Base-by-base conservation (phyloP, 2,113 vertebrate species). In the Gasterosteus aculeatus region DNA sequence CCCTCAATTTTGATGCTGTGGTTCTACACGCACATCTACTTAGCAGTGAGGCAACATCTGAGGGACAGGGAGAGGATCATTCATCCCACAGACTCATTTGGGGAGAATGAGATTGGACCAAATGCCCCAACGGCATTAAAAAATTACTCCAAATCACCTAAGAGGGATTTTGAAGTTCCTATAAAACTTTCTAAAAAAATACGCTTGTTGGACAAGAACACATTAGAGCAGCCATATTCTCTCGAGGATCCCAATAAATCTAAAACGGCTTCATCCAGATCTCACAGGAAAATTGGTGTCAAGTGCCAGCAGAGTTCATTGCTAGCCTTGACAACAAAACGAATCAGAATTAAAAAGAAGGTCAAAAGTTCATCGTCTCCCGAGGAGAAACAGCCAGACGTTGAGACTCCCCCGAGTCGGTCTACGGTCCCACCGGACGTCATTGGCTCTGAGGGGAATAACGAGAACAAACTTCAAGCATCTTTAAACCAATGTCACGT, bases 1-100 rank as follows among this genome's bases (percentile, higher is more conserved):
- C 97, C 97, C 9, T 98, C 97, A 0, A 46, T 96, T 64, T 61
- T 97, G 63, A 99, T 99, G 97, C 39, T 99, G 14, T 96, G 96
- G 93, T 96, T 98, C 90, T 99, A 99, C 66, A 91, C 86, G 0
- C 94, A 93, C 62, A 98, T 99, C 87, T 99, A 96, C 87, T 93
- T 92, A 42, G 92, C 95, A 0, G 97, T 98, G 1, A 94, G 80
- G 29, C 93, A 85, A 15, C 98, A 98, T 83, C 95, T 94, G 69
- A 92, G 93, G 61, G 95, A 97, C 69, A 93, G 95, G 68, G 91
- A 96, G 73, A 90, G 94, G 74, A 85, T 92, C 63, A 90, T 94
- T 2, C 89, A 95, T 1, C 93, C 95, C 1, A 86, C 74, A 0
- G 88, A 91, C 57, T 93, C 92, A 1, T 90, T 93, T 15, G 86